Base-by-base conservation (phyloP, 2,797 vertebrate species). In the Microhierax caerulescens region DNA sequence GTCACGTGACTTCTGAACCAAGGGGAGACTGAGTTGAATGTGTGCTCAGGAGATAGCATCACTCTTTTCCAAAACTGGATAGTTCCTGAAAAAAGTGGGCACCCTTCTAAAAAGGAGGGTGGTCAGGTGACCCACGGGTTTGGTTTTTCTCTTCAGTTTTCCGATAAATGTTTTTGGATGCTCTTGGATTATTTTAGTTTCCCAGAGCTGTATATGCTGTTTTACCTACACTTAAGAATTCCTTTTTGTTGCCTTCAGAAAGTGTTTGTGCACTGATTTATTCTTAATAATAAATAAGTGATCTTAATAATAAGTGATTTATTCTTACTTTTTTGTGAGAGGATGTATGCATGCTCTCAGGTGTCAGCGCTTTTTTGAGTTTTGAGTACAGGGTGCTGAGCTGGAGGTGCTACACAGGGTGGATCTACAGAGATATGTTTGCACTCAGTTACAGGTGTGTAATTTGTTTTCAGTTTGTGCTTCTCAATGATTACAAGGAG, bases 401-500 rank as follows among this genome's bases (percentile, higher is more conserved):
- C n/a, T 88, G 61, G 22, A 79, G 27, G 8, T 37, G 2, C 24
- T 69, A 19, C 56, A 7, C 11, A 13, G 9, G n/a, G 25, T 50
- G 43, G 11, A 20, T 72, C 53, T 57, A 1, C 10, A 81, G 43
- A 84, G 50, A 4, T 13, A 27, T 2, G 5, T 57, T 70, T 81
- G 30, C 28, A 22, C 16, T 69, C 30, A 19, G 3, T 39, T 80
- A 7, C 10, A 45, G 19, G 16, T 25, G 34, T 80, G 37, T 27
- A 6, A 37, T 36, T 79, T 70, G 37, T 21, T 64, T 83, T 57
- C 34, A 41, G 27, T 54, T 72, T 70, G 48, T 85, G 45, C 34
- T 79, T 51, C 51, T 70, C 9, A 1, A 7, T 0, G 0, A 6
- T 59, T 32, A 2, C 1, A 1, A 47, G 54, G 34, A 76, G 2